phyloP scores from a whole-genome alignment of 2,797 vertebrate genomes.

The Sternarchorhynchus goeldii region DNA sequence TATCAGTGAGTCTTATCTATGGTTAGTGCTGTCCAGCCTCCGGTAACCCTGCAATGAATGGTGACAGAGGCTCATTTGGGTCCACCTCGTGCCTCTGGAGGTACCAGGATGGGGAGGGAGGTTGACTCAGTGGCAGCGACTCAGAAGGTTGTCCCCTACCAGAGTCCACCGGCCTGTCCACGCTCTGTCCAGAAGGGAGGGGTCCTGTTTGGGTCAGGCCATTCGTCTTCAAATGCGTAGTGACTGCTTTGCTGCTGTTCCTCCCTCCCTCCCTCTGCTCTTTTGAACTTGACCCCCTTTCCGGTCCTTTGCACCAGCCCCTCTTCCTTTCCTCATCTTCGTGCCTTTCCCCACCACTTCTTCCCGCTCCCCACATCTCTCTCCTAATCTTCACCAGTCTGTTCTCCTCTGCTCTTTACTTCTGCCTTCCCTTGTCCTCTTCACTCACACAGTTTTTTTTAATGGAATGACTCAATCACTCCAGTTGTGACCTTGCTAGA shows the following conservation, averaged over 20 bases:
- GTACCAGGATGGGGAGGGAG: neutral
- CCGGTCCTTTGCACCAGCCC: neutral
- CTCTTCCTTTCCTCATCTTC: too few species aligned
- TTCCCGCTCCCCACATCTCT: too few species aligned
- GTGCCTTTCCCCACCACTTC: too few species aligned
- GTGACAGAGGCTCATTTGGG: neutral
- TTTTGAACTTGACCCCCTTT: conserved; percentile 64
- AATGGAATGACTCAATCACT: conserved; percentile 76
- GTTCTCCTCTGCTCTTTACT: neutral
- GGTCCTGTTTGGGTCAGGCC: too few species aligned
- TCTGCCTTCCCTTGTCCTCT: neutral
- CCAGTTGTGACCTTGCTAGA: conserved; percentile 64
- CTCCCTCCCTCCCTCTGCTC: neutral
- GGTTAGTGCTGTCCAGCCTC: neutral
- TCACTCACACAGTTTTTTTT: conserved; percentile 55
- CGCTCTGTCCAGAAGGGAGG: too few species aligned
- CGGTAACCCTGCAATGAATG: conserved; percentile 1
- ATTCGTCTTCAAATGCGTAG: too few species aligned
- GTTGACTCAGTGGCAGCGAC: neutral
- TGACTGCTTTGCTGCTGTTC: neutral
- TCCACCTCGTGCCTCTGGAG: too few species aligned
- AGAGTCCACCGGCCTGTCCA: too few species aligned
- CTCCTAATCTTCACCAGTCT: too few species aligned
- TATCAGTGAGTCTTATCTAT: too few species aligned
- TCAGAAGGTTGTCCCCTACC: neutral